Percentiles rank a stretch among this genome's conserved stretches.
Conservation (phyloP, 2,888 invertebrate genomes). For the Kryphioiulus occultus region DNA sequence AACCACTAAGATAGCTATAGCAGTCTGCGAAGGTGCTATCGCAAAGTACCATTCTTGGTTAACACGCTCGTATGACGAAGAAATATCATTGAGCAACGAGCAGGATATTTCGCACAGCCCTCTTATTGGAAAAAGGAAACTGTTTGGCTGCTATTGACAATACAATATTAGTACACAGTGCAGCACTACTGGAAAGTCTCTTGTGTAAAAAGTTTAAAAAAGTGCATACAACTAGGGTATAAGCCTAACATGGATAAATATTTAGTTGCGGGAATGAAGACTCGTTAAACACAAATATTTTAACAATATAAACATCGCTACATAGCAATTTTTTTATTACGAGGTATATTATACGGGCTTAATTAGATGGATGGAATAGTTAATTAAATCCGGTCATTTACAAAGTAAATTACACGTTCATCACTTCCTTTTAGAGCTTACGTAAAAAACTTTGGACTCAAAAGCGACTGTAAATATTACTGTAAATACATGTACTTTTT, state of each 20-base stretch:
- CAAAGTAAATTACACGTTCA: neutral
- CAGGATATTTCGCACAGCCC: neutral
- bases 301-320: neutral
- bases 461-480: too few species aligned
- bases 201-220: neutral
- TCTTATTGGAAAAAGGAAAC: neutral
- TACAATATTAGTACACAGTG: neutral
- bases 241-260: neutral
- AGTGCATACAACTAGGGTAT: neutral
- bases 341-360: neutral
- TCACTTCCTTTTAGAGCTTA: neutral
- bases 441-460: too few species aligned
- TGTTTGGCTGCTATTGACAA: neutral
- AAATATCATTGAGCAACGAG: neutral
- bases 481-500: too few species aligned
- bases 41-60: neutral
- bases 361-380: neutral
- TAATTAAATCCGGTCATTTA: neutral
- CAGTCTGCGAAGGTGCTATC: neutral
- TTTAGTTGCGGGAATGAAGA: neutral
- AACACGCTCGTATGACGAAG: neutral
- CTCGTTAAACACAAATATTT: neutral
- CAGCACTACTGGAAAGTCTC: neutral
- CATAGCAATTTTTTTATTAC: neutral
- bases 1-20: neutral